phyloP scores from a whole-genome alignment of 2,888 invertebrate genomes.

The Microplitis manilae region DNA sequence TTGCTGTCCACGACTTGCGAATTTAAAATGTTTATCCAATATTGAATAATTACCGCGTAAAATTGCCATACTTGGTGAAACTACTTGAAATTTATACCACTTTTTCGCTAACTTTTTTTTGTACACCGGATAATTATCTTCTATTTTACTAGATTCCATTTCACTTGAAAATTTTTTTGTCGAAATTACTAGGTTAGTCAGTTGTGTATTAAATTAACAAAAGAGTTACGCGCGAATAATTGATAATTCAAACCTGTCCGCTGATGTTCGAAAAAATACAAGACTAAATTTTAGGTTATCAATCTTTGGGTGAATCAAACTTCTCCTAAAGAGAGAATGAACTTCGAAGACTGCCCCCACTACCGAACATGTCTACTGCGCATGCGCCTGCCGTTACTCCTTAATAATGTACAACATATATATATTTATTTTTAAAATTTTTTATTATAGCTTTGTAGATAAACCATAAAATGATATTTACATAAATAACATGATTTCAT shows the following conservation, averaged over 20 bases:
- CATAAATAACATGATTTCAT: background rate
- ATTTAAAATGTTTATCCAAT: conserved; percentile 58
- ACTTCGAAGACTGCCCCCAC: too few relatives aligned
- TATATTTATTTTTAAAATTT: background rate
- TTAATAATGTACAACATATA: too few relatives aligned
- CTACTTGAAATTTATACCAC: conserved; percentile 58
- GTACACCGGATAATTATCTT: background rate
- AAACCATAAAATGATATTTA: background rate
- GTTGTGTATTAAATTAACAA: too few relatives aligned
- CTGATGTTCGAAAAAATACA: too few relatives aligned
- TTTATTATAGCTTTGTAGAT: background rate
- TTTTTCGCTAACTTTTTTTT: conserved; percentile 34
- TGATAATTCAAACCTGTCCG: too few relatives aligned
- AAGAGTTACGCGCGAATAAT: too few relatives aligned
- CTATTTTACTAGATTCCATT: background rate
- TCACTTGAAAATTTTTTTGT: background rate
- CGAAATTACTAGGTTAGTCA: background rate
- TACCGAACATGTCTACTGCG: too few relatives aligned
- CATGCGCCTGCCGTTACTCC: background rate
- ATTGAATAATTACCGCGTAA: conserved; percentile 60
- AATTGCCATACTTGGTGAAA: conserved; percentile 55
- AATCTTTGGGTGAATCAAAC: too few relatives aligned
- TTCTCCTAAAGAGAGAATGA: too few relatives aligned
- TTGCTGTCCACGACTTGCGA: conserved; percentile 60
- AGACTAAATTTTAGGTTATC: too few relatives aligned